Conservation (phyloP, 2,888 invertebrate genomes). For the Cyclophora albipunctata region DNA sequence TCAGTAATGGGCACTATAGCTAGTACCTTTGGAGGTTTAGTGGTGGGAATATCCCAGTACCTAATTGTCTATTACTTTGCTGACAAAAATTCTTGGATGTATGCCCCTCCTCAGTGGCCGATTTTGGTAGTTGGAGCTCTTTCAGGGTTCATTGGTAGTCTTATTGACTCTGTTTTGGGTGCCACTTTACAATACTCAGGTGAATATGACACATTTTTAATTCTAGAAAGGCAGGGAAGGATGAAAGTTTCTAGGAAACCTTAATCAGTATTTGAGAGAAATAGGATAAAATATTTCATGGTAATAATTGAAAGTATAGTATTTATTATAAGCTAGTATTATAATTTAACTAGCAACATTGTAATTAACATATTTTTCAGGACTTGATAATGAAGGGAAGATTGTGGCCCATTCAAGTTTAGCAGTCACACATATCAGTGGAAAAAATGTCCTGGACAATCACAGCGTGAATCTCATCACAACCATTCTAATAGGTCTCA, state of each 20-base stretch:
- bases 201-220: conserved; percentile 23
- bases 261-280: too few species aligned
- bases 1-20: conserved; percentile 77
- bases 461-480: conserved; percentile 91
- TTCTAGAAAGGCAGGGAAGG: too few species aligned
- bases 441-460: conserved; percentile 85
- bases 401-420: conserved; percentile 83
- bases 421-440: conserved; percentile 84
- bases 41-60: conserved; percentile 84
- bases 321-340: too few species aligned
- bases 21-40: conserved; percentile 78
- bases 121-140: conserved; percentile 81
- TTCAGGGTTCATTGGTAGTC: conserved; percentile 86
- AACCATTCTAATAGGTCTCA: conserved; percentile 82
- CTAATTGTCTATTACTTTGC: conserved; percentile 78
- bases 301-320: too few species aligned
- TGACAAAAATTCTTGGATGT: conserved; percentile 70
- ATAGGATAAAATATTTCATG: too few species aligned
- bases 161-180: conserved; percentile 89
- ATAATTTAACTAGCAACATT: too few species aligned
- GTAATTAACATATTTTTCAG: conserved; percentile 45
- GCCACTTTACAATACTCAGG: conserved; percentile 92
- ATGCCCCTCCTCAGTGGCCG: conserved; percentile 86
- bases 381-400: conserved; percentile 79
- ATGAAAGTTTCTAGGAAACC: too few species aligned